These are phyloP conservation scores for Tenthredo livida DNA, from an alignment of 2,888 invertebrate genomes.

Conservation along the genomic window DNA sequence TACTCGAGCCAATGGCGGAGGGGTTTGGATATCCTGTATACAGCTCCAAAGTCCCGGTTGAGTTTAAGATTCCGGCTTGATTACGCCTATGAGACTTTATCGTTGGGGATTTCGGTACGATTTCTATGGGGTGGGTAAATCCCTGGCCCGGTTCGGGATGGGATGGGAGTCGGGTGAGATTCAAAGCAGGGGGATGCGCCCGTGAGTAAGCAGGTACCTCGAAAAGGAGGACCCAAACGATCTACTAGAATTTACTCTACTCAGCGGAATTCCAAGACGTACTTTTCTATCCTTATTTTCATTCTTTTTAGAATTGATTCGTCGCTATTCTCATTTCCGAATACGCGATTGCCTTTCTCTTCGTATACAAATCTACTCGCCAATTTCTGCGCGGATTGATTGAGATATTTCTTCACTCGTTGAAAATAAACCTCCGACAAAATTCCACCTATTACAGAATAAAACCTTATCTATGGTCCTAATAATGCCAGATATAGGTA, in stretches of 20 bases:
- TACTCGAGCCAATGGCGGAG: conserved; percentile 31
- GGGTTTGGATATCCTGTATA: neutral
- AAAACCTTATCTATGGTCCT: conserved; percentile 10
- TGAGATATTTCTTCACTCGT: neutral
- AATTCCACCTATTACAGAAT: neutral
- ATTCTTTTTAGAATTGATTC: conserved; percentile 4
- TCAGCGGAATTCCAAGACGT: conserved; percentile 23
- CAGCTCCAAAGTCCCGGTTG: no score
- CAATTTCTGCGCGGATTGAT: neutral
- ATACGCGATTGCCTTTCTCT: neutral
- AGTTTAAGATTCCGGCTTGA: neutral
- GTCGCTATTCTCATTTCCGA: neutral
- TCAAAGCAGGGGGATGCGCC: conserved; percentile 33
- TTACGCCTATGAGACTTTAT: conserved; percentile 45
- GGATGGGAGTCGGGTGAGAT: no score
- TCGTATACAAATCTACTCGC: neutral
- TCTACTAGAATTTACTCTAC: conserved; percentile 38
- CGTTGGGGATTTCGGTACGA: conserved; percentile 50
- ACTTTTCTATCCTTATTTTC: neutral
- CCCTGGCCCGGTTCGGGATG: no score
- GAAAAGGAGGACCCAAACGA: conserved; percentile 48
- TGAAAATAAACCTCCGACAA: neutral
- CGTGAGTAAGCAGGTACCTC: conserved; percentile 31
- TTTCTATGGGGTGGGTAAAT: conserved; percentile 19
- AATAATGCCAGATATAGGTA: neutral